A percentile compares a stretch with the other conserved stretches of the same genome.
These are phyloP conservation scores for Leptobrachium ailaonicum DNA, from an alignment of 2,113 vertebrate species.

Conservation along the genomic window DNA sequence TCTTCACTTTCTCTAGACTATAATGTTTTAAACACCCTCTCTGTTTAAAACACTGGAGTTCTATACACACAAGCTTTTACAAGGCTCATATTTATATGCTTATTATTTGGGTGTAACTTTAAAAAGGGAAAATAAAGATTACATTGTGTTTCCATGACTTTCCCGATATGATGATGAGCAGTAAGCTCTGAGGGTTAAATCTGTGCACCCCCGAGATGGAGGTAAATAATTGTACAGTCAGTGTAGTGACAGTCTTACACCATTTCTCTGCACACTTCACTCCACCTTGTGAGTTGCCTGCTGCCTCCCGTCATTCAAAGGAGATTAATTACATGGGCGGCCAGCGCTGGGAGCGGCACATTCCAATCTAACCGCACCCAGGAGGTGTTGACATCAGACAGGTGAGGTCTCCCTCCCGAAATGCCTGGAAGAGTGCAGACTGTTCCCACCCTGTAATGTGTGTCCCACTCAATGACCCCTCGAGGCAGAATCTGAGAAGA, in stretches of 20 bases:
- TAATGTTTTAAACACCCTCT: too few species aligned
- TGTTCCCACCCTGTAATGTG: constrained; percentile 40
- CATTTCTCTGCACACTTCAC: constrained; percentile 41
- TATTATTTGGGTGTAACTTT: too few species aligned
- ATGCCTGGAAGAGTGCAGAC: constrained; percentile 40
- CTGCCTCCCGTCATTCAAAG: constrained; percentile 79
- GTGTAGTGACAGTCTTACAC: constrained; percentile 8
- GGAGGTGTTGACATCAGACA: constrained; percentile 73
- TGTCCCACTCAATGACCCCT: constrained; percentile 46
- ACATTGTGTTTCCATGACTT: too few species aligned
- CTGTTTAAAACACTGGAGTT: too few species aligned
- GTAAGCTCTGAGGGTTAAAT: background rate
- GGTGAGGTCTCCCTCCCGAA: constrained; percentile 64
- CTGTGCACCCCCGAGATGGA: background rate
- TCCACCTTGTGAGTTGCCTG: constrained; percentile 74
- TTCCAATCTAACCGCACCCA: constrained; percentile 73
- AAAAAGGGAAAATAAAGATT: too few species aligned
- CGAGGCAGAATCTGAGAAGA: constrained; percentile 37
- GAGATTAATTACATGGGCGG: constrained; percentile 78
- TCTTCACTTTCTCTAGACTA: too few species aligned
- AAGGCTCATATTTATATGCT: too few species aligned
- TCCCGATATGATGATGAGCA: too few species aligned
- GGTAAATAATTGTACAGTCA: background rate
- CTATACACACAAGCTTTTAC: too few species aligned
- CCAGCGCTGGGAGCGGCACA: constrained; percentile 73